phyloP scores from a whole-genome alignment of 1,140 invertebrate species.

The Globodera rostochiensis region DNA sequence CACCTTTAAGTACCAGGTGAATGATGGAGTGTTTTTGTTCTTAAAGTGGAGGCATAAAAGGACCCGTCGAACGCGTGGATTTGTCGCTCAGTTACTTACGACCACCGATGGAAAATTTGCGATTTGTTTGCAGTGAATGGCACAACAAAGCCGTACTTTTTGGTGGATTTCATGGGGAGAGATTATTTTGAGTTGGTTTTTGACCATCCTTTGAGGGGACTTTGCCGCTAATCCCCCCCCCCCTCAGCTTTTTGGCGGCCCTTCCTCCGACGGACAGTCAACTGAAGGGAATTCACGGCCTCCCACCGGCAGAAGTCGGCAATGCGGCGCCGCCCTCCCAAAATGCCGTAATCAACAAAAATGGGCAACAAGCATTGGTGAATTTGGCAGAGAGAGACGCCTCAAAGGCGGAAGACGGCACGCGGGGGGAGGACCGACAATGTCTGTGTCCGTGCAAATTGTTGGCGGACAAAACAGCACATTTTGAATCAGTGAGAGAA shows the following conservation, averaged over 20 bases:
- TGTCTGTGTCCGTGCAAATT: constrained; percentile 9
- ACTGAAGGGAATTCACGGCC: constrained; percentile 24
- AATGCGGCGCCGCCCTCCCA: not conserved
- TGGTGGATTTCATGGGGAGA: constrained; percentile 47
- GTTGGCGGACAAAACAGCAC: constrained; percentile 9
- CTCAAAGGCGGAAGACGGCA: not conserved
- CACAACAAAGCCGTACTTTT: constrained; percentile 48
- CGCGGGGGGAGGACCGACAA: not conserved
- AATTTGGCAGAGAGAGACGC: not conserved
- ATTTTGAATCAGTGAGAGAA: not conserved
- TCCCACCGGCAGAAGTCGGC: not conserved
- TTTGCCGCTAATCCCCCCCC: not conserved
- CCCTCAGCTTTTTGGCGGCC: constrained; percentile 45
- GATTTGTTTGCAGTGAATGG: constrained; percentile 58
- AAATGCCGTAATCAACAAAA: not conserved
- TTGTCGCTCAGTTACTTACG: constrained; percentile 57
- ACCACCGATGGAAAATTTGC: constrained; percentile 55
- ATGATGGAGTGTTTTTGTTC: constrained; percentile 13
- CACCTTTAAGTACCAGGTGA: constrained; percentile 6
- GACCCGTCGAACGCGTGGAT: constrained; percentile 47
- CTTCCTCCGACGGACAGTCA: constrained; percentile 52
- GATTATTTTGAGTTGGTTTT: constrained; percentile 52
- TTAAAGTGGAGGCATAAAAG: constrained; percentile 21
- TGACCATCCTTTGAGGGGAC: not conserved
- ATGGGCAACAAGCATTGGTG: not conserved